Evolutionary conservation across 2,797 vertebrate genomes (phyloP), one percentile per base, ranked within the genome.

Genomic region (Sphenopsis melanotis): DNA sequence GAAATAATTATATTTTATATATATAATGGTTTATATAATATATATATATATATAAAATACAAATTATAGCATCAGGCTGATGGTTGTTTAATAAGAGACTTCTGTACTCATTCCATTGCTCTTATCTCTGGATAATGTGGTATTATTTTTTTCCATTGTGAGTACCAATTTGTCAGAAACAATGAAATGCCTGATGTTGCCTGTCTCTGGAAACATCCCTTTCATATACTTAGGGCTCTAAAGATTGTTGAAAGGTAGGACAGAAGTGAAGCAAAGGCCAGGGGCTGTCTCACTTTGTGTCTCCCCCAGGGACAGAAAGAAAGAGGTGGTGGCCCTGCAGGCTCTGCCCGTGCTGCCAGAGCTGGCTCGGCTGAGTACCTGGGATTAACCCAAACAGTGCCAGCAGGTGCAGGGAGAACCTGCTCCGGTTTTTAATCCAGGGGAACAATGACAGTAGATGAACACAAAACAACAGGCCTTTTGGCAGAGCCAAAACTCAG

Each of bases 221-320:
- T 59, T 42, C 16, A 34, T 42, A 4, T 52, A 29, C 36, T 49
- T n/a, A 56, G n/a, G 30, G 22, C 39, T 84, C 36, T 70, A 59
- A 49, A 77, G 30, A 34, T 4, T 76, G 60, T 42, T 42, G 30
- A 60, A 83, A 57, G n/a, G 34, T 41, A 16, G 11, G n/a, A 57
- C 19, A 30, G 65, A 78, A 77, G 2, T 29, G 60, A 69, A 93
- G 71, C 20, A 76, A 74, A 77, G 65, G 42, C 57, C 23, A 26
- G 64, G 24, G 21, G 16, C 20, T 50, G n/a, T 39, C 42, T 79
- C 3, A 1, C 21, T 64, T 75, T 27, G 14, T 1, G 2, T 53
- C 44, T 50, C 23, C 0, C 0, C 0, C 5, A 5, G 32, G 9
- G 27, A 26, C 6, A 57, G 0, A 7, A 60, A 39, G 37, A 70